Evolutionary conservation across 2,888 invertebrate genomes (phyloP), one percentile per base, ranked within the genome.

Genomic region (Dicroscelio sp.): DNA sequence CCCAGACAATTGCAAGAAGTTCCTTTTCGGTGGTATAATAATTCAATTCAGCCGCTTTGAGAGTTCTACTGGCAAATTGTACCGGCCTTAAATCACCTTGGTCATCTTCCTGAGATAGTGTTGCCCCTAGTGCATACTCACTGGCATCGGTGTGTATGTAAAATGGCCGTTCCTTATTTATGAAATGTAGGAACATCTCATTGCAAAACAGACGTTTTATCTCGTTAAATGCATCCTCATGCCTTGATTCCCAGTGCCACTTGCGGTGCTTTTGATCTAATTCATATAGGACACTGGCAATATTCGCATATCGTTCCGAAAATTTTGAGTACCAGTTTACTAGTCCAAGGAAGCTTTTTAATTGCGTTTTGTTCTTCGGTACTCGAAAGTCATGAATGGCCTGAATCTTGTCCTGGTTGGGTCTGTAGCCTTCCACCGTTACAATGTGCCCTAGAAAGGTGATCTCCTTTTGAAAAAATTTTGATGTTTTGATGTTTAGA

Each of bases 11-110:
- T 6, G 25, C 27, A 4, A 60, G 27, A 25, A 60, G 27, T 60
- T 60, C 60, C 27, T 60, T 60, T 60, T 60, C 60, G 6, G 60
- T 60, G 8, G 71, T 71, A 17, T 25, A 43, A 17, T 71, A 71
- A 17, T 25, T 43, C 1, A 71, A 1, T 48, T 71, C 71, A 14
- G 27, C 60, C 27, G 27, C 5, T 43, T 71, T 71, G 5, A 71
- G 27, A 23, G 48, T 48, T 48, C 48, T 5, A 43, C 71, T 71
- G 0, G 71, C 71, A 20, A 38, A 71, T 14, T 5, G 25, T 14
- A 71, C 17, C 2, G 20, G 43, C 2, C 71, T 10, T 3, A 27
- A 12, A 1, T 43, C 27, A 14, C 17, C 14, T 10, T 71, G 2
- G 1, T 48, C 71, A 27, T 71, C 71, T 1, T 27, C 0, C 30